A percentile compares a stretch with the other conserved stretches of the same genome.
These are phyloP conservation scores for Champsocephalus gunnari DNA, from an alignment of 2,797 vertebrate species.

Conservation along the genomic window DNA sequence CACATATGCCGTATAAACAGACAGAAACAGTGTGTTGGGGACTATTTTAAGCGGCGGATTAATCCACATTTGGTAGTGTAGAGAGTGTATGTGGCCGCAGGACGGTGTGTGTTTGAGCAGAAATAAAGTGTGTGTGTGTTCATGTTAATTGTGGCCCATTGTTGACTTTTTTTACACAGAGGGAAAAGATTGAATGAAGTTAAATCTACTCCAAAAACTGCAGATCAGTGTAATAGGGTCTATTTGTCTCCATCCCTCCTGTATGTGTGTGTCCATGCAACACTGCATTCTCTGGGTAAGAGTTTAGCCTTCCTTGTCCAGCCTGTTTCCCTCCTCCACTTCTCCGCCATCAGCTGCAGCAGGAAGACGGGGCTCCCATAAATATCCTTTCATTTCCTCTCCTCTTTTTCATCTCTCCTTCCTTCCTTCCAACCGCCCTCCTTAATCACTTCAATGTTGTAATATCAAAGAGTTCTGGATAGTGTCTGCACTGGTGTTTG, in stretches of 20 bases:
- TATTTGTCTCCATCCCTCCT: no score
- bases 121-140: neutral
- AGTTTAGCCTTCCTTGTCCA: constrained; percentile 1
- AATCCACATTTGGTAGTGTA: neutral
- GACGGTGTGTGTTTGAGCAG: neutral
- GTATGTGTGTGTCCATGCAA: neutral
- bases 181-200: neutral
- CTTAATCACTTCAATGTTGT: constrained; percentile 36
- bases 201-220: no score
- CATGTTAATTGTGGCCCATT: neutral
- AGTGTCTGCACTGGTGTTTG: neutral
- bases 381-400: constrained; percentile 83
- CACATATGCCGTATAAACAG: neutral
- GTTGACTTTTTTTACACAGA: no score
- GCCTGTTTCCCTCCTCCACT: constrained; percentile 19
- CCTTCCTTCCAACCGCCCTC: constrained; percentile 2
- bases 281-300: neutral
- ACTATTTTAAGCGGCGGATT: neutral
- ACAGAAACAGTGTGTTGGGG: neutral
- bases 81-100: neutral
- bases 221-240: neutral
- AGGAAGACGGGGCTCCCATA: constrained; percentile 60
- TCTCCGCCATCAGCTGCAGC: constrained; percentile 33
- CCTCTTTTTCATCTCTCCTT: constrained; percentile 71
- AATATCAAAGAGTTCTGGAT: constrained; percentile 28